A percentile compares a stretch with the other conserved stretches of the same genome.
Evolutionary conservation across 1,140 invertebrate genomes (phyloP).

Genomic region (Hestina assimilis): DNA sequence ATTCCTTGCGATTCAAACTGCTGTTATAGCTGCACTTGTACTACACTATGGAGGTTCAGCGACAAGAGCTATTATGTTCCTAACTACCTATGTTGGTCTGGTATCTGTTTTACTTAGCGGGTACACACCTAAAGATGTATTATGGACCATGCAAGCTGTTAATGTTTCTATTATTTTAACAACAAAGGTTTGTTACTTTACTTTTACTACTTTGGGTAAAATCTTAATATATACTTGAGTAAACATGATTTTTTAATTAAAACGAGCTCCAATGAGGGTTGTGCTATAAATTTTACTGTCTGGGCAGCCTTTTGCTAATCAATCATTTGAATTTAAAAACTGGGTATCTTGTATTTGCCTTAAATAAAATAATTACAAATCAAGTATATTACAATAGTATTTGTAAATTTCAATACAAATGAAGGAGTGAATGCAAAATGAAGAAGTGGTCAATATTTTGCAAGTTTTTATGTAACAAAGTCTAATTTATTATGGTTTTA

Average conservation of each 20-base stretch:
- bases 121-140: conserved; percentile 84
- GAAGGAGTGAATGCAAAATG: too few relatives aligned
- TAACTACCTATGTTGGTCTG: conserved; percentile 82
- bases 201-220: neutral
- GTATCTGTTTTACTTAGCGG: conserved; percentile 86
- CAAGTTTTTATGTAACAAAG: neutral
- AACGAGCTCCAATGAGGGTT: too few relatives aligned
- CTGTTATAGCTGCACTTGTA: conserved; percentile 89
- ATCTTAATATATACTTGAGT: too few relatives aligned
- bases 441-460: neutral
- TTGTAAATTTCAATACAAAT: too few relatives aligned
- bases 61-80: conserved; percentile 82
- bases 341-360: too few relatives aligned
- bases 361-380: too few relatives aligned
- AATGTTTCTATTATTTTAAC: conserved; percentile 93
- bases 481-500: conserved; percentile 3
- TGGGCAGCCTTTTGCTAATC: too few relatives aligned
- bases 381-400: too few relatives aligned
- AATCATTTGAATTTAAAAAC: too few relatives aligned
- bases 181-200: conserved; percentile 86
- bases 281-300: too few relatives aligned
- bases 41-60: conserved; percentile 84
- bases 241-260: too few relatives aligned
- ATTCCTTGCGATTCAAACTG: conserved; percentile 94
- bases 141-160: conserved; percentile 91